Percentiles rank a stretch among this genome's conserved stretches.
phyloP scores from a whole-genome alignment of 2,888 invertebrate species.

The Rhyacophila evoluta region DNA sequence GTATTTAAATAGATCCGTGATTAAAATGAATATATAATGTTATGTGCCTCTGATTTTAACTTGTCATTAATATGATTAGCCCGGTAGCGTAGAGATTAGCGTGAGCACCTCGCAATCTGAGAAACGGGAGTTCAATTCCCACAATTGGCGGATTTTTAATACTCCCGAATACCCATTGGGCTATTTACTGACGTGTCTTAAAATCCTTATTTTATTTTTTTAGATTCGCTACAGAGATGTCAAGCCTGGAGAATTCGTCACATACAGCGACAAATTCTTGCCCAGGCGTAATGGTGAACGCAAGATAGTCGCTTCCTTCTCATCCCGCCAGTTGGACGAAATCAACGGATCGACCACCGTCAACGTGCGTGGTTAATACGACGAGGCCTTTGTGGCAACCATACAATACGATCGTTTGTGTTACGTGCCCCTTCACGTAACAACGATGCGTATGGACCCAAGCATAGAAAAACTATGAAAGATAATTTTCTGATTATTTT shows the following conservation, averaged over 20 bases:
- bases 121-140: too few species aligned
- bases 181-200: too few species aligned
- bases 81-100: too few species aligned
- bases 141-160: too few species aligned
- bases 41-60: too few species aligned
- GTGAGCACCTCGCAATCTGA: too few species aligned
- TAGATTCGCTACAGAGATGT: constrained; percentile 73
- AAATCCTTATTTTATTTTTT: constrained; percentile 38
- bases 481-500: not conserved
- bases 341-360: constrained; percentile 72
- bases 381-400: not conserved
- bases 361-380: constrained; percentile 66
- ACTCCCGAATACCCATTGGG: too few species aligned
- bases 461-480: not conserved
- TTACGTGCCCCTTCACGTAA: not conserved
- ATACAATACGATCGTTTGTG: not conserved
- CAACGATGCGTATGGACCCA: not conserved
- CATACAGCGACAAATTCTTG: constrained; percentile 72
- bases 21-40: too few species aligned
- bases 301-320: constrained; percentile 76
- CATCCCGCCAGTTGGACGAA: constrained; percentile 75
- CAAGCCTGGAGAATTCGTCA: constrained; percentile 73
- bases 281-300: constrained; percentile 72
- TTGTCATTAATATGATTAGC: too few species aligned
- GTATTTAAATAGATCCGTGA: too few species aligned